Conservation (phyloP, 2,113 vertebrate species). For the Eurypyga helias region DNA sequence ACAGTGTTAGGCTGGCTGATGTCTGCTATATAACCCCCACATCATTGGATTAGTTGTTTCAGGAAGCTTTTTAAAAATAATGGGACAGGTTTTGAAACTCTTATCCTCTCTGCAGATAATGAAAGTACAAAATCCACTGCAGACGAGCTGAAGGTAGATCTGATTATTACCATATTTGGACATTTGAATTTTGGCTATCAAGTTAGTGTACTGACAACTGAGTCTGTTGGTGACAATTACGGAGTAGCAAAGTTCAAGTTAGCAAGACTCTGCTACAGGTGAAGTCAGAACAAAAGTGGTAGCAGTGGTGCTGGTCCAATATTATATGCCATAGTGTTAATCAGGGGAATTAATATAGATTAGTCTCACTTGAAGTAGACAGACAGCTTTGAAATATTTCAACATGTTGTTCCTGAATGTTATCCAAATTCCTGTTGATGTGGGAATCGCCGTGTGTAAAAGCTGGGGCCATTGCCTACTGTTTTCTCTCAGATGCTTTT, state of each 20-base stretch:
- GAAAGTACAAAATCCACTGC: not conserved
- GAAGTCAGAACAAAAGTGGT: not conserved
- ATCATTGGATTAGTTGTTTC: not conserved
- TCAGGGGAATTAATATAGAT: not conserved
- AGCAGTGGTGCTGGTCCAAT: not conserved
- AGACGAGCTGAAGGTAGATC: not conserved
- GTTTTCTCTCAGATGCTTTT: not conserved
- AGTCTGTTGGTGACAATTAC: not conserved
- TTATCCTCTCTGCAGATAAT: not conserved
- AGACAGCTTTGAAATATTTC: not conserved
- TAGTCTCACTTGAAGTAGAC: not conserved
- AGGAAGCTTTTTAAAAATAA: not conserved
- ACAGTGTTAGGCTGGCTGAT: not conserved
- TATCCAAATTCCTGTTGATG: not conserved
- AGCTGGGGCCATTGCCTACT: not conserved
- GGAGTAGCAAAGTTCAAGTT: not conserved
- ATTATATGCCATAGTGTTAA: not conserved
- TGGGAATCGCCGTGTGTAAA: not conserved
- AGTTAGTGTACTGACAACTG: not conserved
- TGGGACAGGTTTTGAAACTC: not conserved
- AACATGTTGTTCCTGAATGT: not conserved
- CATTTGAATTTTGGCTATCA: not conserved
- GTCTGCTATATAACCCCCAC: not conserved
- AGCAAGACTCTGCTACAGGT: not conserved
- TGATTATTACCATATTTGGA: not conserved